Evolutionary conservation across 2,888 invertebrate species (phyloP).

Genomic region (Pristionchus japonicus): DNA sequence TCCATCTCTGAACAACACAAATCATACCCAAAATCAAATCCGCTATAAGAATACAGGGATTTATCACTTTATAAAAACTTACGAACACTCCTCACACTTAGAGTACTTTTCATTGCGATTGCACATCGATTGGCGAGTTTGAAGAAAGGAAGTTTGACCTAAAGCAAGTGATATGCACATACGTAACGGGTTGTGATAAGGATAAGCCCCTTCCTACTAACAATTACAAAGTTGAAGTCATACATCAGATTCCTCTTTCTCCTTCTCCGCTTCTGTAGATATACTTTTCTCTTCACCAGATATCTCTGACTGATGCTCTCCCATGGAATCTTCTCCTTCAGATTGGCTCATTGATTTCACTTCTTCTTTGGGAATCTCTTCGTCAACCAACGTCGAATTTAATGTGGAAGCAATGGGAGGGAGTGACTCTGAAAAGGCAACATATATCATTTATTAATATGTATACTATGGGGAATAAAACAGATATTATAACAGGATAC

Average conservation of each 20-base stretch:
- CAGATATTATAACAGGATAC: no score
- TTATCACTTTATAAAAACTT: neutral
- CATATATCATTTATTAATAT: neutral
- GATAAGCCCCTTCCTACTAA: no score
- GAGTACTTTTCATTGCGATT: conserved; percentile 38
- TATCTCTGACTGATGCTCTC: neutral
- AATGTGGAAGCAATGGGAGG: neutral
- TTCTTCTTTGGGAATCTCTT: no score
- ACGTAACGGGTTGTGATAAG: no score
- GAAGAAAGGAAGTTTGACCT: conserved; percentile 41
- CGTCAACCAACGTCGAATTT: no score
- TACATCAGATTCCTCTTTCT: conserved; percentile 4
- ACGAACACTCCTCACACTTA: conserved; percentile 40
- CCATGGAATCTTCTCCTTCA: neutral
- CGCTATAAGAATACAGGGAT: neutral
- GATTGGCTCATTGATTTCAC: neutral
- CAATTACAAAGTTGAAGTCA: no score
- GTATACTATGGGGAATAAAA: neutral
- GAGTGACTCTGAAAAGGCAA: neutral
- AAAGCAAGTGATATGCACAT: no score
- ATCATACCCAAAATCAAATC: neutral
- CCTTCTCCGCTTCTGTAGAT: neutral
- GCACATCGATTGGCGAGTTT: conserved; percentile 44
- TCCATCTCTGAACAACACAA: conserved; percentile 36
- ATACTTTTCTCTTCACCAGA: neutral